A percentile compares a stretch with the other conserved stretches of the same genome.
Conservation (phyloP, 2,113 vertebrate genomes). For the Brienomyrus brachyistius region DNA sequence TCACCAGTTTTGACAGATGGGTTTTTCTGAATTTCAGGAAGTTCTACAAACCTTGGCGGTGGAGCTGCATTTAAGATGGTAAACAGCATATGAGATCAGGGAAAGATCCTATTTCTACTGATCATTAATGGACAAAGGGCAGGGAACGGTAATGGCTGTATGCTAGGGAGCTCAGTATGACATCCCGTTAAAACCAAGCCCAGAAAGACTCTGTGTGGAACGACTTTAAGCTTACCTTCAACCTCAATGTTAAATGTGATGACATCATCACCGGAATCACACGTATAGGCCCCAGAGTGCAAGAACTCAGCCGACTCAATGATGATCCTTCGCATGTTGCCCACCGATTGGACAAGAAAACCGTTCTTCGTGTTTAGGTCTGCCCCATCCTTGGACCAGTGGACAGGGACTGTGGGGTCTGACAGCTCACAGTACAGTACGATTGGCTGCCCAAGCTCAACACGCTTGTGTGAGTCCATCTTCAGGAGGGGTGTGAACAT, state of each 20-base stretch:
- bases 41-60: conserved; percentile 17
- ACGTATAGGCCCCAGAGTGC: conserved; percentile 61
- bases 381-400: conserved; percentile 59
- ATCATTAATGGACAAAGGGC: neutral
- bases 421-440: conserved; percentile 67
- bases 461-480: conserved; percentile 46
- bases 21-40: conserved; percentile 22
- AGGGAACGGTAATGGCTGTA: neutral
- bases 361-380: conserved; percentile 42
- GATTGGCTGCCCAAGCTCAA: conserved; percentile 47
- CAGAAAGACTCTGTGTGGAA: conserved; percentile 20
- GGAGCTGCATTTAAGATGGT: conserved; percentile 17
- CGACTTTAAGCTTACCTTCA: conserved; percentile 48
- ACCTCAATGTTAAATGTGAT: conserved; percentile 59
- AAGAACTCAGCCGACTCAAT: conserved; percentile 54
- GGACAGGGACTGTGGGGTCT: conserved; percentile 43
- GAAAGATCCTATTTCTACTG: neutral
- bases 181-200: neutral
- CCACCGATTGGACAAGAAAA: conserved; percentile 59
- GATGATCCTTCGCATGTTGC: conserved; percentile 61
- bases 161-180: neutral
- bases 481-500: conserved; percentile 54
- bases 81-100: neutral
- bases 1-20: conserved; percentile 20
- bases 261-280: conserved; percentile 50